Evolutionary conservation across 2,888 invertebrate genomes (phyloP).

Genomic region (Drosophila merina): DNA sequence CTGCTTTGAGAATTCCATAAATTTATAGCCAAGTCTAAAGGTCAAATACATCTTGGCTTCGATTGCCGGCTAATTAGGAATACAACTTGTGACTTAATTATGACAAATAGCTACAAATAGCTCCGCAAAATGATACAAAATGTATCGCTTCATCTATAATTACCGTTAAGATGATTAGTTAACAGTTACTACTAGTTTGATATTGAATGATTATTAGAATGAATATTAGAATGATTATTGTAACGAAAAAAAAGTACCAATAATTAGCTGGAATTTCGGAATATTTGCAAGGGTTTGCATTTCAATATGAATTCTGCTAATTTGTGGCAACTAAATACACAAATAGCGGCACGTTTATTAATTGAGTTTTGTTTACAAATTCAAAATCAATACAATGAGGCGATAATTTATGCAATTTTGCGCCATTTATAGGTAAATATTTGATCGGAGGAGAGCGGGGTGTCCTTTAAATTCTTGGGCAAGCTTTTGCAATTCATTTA

Average conservation of each 20-base stretch:
- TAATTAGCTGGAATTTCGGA: too few species aligned
- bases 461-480: not conserved
- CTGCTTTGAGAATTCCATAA: not conserved
- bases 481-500: constrained; percentile 1
- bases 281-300: not conserved
- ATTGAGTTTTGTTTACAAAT: constrained; percentile 3
- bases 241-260: too few species aligned
- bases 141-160: not conserved
- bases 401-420: constrained; percentile 7
- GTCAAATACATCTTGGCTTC: not conserved
- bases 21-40: not conserved
- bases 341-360: constrained; percentile 1
- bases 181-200: not conserved
- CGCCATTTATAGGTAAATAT: not conserved
- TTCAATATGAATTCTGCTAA: not conserved
- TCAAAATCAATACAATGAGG: constrained; percentile 4
- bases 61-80: not conserved
- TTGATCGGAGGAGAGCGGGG: not conserved
- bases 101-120: not conserved
- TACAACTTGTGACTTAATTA: constrained; percentile 4
- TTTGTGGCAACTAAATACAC: constrained; percentile 17
- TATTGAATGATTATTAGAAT: not conserved
- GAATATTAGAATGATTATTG: not conserved
- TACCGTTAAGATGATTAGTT: constrained; percentile 2
- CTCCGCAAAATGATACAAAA: not conserved